Evolutionary conservation across 2,113 vertebrate genomes (phyloP).

Genomic region (Caracal caracal): DNA sequence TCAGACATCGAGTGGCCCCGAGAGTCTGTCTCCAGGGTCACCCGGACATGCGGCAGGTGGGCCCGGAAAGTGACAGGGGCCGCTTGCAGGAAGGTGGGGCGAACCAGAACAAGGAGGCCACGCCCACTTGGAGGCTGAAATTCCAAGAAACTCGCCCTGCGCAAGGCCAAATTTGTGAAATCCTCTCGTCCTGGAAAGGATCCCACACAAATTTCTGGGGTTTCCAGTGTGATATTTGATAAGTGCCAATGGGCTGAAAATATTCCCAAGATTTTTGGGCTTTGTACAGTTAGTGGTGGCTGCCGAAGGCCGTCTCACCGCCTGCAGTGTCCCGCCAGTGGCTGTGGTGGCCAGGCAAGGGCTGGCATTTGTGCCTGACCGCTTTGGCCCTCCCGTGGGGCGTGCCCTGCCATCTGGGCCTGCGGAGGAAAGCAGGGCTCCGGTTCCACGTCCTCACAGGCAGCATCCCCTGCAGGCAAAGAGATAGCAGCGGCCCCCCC

Average conservation of each 20-base stretch:
- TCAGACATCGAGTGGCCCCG: slow-evolving; percentile 74
- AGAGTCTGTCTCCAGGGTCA: slow-evolving; percentile 71
- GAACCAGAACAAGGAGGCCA: neutral
- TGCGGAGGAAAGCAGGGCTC: slow-evolving; percentile 74
- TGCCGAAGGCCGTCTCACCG: slow-evolving; percentile 14
- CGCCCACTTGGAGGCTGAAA: neutral
- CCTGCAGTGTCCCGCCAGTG: neutral
- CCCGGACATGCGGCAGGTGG: slow-evolving; percentile 11
- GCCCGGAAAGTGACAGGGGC: neutral
- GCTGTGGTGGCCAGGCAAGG: neutral
- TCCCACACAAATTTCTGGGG: slow-evolving; percentile 38
- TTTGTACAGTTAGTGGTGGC: slow-evolving; percentile 23
- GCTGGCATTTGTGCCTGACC: slow-evolving; percentile 49
- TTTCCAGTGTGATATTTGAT: slow-evolving; percentile 73
- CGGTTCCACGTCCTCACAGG: slow-evolving; percentile 9
- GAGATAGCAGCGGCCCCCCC: neutral
- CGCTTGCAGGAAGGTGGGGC: neutral
- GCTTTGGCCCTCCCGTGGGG: slow-evolving; percentile 56
- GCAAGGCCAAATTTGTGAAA: slow-evolving; percentile 71
- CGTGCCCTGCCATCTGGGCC: slow-evolving; percentile 36
- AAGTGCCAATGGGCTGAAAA: slow-evolving; percentile 73
- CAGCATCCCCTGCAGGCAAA: neutral
- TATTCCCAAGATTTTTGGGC: slow-evolving; percentile 69
- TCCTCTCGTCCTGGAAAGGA: slow-evolving; percentile 65
- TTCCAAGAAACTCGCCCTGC: slow-evolving; percentile 66